Base-by-base conservation (phyloP, 2,888 invertebrate species). In the Caenorhabditis auriculariae region DNA sequence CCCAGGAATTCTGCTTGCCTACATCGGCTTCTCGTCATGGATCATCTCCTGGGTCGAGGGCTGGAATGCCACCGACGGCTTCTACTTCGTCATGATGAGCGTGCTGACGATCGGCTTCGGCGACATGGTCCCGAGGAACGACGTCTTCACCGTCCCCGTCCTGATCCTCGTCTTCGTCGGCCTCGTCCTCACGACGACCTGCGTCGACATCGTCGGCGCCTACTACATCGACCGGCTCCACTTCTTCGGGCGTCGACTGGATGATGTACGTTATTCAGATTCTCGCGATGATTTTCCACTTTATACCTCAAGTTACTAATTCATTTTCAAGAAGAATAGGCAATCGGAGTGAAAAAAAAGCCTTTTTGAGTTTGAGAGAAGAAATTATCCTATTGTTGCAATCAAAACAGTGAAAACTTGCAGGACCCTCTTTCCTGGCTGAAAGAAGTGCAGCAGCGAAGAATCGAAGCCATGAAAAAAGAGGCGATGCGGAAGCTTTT, bases 41-140 rank as follows among this genome's bases (percentile, higher is more conserved):
- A 51, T 75, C 19, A 73, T 80, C n/a, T 63, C 77, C 9, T 49
- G 57, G 50, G 44, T 69, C 2, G 66, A 69, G 47, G 53, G 54
- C 15, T 72, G 71, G 71, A 57, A 46, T 19, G 37, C 72, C 44
- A 89, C 91, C 73, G 90, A 91, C 62, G 89, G 94, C 0, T 93
- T 95, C 82, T 96, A 96, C 83, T 96, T 95, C 82, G 91, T 95
- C 1, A 94, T 95, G 82, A 91, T 95, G 78, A 93, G 93, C 1
- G 91, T 94, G 88, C 91, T 93, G 2, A 95, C 95, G 0, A 92
- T 96, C 54, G 95, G 95, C n/a, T 84, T 85, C 62, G 84, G 84
- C 46, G 74, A 78, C 47, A 73, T 83, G 68, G 79, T 83, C 3
- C 84, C 86, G 17, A 83, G 87, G 82, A 90, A 91, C 84, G 91